Evolutionary conservation across 2,113 vertebrate genomes (phyloP), one percentile per base, ranked within the genome.

Genomic region (Calidris pygmaea): DNA sequence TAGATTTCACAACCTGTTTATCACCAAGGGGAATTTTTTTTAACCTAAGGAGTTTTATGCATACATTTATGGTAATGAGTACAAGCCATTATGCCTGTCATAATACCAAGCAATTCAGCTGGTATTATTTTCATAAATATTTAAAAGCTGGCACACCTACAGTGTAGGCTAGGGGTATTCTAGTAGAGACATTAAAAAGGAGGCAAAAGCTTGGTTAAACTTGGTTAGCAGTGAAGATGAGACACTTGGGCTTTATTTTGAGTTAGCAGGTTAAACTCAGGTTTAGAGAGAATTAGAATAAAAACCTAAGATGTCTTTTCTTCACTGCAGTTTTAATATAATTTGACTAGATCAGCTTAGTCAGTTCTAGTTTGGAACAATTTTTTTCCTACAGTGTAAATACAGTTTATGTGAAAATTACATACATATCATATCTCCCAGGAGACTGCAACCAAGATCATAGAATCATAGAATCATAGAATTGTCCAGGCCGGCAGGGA

Each of bases 91-190:
- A 94, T 86, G 58, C 53, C 13, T 75, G n/a, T 86, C 68, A 78
- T 75, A 90, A 94, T 75, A 88, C n/a, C 80, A 77, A 94, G n/a
- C 85, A 65, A 47, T 93, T 94, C 60, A 81, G 62, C 55, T 82
- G 15, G 39, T 48, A 34, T 59, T 70, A 72, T 85, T 85, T 91
- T 76, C 53, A 87, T 91, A 90, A 94, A 94, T 91, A 93, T 95
- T 93, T 92, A 78, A 95, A 62, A 88, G 67, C 41, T 87, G 78
- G 37, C 43, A 85, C 79, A 93, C 45, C 65, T 85, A 87, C 52
- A 65, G 22, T 37, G 22, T 75, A 89, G 18, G 24, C 34, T 68
- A 37, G 30, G 41, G 20, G 6, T 91, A 45, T 68, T 95, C 55
- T 85, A 67, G 26, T 74, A 47, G 30, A 80, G 26, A 47, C 18